A percentile compares a stretch with the other conserved stretches of the same genome.
phyloP scores from a whole-genome alignment of 2,888 invertebrate genomes.

The Hypercompe scribonia region DNA sequence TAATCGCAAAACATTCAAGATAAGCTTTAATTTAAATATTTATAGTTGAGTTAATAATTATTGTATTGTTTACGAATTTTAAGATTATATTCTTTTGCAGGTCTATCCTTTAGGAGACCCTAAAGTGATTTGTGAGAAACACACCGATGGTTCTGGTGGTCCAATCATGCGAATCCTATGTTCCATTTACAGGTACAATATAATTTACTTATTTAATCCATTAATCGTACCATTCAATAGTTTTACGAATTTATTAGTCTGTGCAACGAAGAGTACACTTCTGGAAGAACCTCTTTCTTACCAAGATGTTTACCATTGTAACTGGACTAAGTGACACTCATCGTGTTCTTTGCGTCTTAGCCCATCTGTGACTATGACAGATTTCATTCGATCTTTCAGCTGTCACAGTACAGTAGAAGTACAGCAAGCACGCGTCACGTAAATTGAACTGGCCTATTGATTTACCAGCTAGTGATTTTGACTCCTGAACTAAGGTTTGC shows the following conservation, averaged over 20 bases:
- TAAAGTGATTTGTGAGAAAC: background rate
- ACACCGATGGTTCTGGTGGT: background rate
- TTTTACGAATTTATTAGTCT: background rate
- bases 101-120: conserved; percentile 14
- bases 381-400: too few species aligned
- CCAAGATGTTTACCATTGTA: too few species aligned
- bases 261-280: background rate
- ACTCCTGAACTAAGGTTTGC: too few species aligned
- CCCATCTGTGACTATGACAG: too few species aligned
- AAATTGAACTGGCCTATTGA: too few species aligned
- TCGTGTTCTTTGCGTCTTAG: background rate
- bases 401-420: background rate
- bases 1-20: too few species aligned
- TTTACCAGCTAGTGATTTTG: too few species aligned
- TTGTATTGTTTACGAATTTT: background rate
- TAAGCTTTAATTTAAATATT: too few species aligned
- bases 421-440: background rate
- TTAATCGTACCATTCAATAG: background rate
- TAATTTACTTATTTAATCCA: background rate
- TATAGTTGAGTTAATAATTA: too few species aligned
- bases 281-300: too few species aligned
- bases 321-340: background rate
- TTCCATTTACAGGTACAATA: background rate
- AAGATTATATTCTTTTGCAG: background rate
- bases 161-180: background rate